Evolutionary conservation across 2,113 vertebrate species (phyloP), one percentile per base, ranked within the genome.

Genomic region (Pygathrix nemaeus): DNA sequence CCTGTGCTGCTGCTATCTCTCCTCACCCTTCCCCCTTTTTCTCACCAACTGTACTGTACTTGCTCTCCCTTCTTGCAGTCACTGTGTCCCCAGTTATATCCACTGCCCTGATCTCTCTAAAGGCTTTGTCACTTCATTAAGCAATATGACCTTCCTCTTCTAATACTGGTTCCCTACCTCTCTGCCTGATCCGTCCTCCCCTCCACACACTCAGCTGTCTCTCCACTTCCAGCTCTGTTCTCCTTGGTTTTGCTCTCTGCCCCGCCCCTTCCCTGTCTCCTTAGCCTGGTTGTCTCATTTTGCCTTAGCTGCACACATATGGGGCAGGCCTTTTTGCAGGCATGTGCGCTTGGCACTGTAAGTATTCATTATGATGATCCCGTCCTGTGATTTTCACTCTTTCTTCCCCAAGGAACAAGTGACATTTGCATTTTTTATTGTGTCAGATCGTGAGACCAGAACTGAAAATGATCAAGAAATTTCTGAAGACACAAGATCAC

Each of bases 401-500:
- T 93, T 93, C 80, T 86, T 48, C 48, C 48, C 48, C 16, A 83
- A 76, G 55, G n/a, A 82, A 68, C 72, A 93, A 87, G 72, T 95
- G 94, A 97, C 38, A 64, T 90, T 93, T 97, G 82, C 50, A 9
- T 97, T 97, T 95, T 97, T 43, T 92, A 72, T 97, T 97, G 52
- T 98, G 93, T 81, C 87, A 98, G 98, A 98, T 96, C 95, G 97
- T 86, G 98, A 98, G 84, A 97, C 97, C 59, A 97, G 96, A 96
- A 94, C 90, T 57, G 94, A 95, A 88, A 96, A 64, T 48, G 93
- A 95, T 70, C 90, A 81, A 90, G 89, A 93, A 52, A 96, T 90
- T 89, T 96, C 97, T 59, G 96, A 98, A 96, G 97, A 96, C 82
- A 48, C 93, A 79, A 97, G 88, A 88, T 92, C 93, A 84, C 84